phyloP scores from a whole-genome alignment of 2,797 vertebrate species.

The Trichosurus vulpecula region DNA sequence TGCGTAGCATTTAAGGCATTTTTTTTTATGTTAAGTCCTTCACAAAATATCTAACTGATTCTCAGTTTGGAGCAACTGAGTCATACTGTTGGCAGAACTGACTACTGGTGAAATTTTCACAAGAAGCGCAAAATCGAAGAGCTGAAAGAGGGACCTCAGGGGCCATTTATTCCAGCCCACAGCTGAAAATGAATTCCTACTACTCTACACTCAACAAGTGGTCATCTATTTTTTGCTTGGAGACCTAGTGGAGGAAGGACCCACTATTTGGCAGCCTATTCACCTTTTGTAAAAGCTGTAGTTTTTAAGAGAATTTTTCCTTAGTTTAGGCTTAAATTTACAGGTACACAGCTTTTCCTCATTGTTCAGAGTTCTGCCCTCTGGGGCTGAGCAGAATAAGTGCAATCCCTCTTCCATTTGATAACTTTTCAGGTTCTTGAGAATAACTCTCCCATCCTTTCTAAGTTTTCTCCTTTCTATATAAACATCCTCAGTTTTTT shows the following conservation, averaged over 20 bases:
- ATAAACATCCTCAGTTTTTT: neutral
- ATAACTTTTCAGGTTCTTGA: neutral
- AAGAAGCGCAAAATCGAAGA: neutral
- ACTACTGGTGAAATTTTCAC: neutral
- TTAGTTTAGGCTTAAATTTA: neutral
- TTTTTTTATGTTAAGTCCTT: neutral
- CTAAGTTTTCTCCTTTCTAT: neutral
- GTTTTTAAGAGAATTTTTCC: neutral
- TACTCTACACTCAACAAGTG: neutral
- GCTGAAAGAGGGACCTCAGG: neutral
- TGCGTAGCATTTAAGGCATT: neutral
- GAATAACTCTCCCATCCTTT: neutral
- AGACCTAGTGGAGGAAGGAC: neutral
- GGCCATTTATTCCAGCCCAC: neutral
- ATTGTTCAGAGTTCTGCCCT: neutral
- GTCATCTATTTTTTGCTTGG: neutral
- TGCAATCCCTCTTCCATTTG: neutral
- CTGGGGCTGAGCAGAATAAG: neutral
- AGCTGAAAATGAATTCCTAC: neutral
- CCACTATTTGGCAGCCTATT: neutral
- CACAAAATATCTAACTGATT: neutral
- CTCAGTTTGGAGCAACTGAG: neutral
- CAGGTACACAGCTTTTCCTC: neutral
- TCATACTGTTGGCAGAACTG: neutral
- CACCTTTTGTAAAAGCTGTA: neutral